A percentile compares a stretch with the other conserved stretches of the same genome.
Conservation (phyloP, 2,113 vertebrate genomes). For the Nyctereutes procyonoides region DNA sequence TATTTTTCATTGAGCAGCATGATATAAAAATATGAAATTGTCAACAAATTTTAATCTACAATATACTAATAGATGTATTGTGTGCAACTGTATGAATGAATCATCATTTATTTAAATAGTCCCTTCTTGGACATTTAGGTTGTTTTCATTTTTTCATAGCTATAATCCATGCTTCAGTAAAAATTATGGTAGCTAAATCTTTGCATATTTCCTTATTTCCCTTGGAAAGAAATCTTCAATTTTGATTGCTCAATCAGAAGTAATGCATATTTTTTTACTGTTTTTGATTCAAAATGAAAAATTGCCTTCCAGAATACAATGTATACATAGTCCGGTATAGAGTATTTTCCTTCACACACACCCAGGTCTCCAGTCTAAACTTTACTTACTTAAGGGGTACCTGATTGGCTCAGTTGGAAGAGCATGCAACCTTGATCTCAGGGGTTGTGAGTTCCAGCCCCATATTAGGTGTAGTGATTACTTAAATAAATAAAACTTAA, state of each 20-base stretch:
- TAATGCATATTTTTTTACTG: slow-evolving; percentile 4
- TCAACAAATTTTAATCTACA: slow-evolving; percentile 32
- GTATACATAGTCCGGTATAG: not conserved
- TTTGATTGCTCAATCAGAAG: slow-evolving; percentile 8
- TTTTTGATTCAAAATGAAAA: slow-evolving; percentile 35
- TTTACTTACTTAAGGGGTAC: not conserved
- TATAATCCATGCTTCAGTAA: slow-evolving; percentile 6
- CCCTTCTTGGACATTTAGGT: not conserved
- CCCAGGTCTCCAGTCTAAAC: not conserved
- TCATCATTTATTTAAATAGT: not conserved
- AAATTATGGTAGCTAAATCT: slow-evolving; percentile 32
- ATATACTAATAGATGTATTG: not conserved
- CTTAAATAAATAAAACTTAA: not conserved
- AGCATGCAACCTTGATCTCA: not conserved
- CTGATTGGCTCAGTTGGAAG: not conserved
- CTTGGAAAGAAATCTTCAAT: not conserved
- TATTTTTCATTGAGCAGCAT: not conserved
- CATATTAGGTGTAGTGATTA: not conserved
- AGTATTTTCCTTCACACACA: not conserved
- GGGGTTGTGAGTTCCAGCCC: not conserved
- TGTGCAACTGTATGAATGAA: not conserved
- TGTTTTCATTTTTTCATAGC: slow-evolving; percentile 54
- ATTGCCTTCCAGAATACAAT: not conserved
- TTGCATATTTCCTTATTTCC: slow-evolving; percentile 37
- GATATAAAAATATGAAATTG: slow-evolving; percentile 51